Conservation (phyloP, 2,888 invertebrate genomes). For the Allolobophora icterica region DNA sequence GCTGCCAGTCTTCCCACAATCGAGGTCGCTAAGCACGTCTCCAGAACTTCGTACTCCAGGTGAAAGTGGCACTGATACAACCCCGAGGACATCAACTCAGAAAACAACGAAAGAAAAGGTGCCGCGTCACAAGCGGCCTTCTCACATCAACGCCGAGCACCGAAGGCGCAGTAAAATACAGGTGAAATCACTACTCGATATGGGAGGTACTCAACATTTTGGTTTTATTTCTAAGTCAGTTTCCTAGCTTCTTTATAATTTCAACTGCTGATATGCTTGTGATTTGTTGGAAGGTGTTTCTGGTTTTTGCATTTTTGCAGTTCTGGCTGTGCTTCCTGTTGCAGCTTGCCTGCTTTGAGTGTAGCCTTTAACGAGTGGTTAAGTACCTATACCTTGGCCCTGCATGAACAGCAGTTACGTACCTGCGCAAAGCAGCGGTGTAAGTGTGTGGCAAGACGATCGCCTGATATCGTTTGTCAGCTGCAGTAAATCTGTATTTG, state of each 20-base stretch:
- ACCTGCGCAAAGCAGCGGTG: neutral
- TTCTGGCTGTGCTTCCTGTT: neutral
- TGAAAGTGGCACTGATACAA: slow-evolving; percentile 21
- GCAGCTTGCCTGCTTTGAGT: slow-evolving; percentile 9
- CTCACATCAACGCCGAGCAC: slow-evolving; percentile 63
- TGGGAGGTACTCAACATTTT: slow-evolving; percentile 29
- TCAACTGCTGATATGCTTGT: neutral
- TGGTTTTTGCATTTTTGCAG: slow-evolving; percentile 21
- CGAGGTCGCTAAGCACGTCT: slow-evolving; percentile 35
- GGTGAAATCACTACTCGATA: slow-evolving; percentile 50
- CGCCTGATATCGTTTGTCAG: neutral
- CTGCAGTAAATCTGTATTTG: neutral
- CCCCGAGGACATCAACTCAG: neutral
- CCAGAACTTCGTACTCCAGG: slow-evolving; percentile 28
- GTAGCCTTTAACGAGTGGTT: neutral
- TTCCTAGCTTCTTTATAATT: neutral
- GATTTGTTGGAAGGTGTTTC: neutral
- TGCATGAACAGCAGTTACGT: neutral
- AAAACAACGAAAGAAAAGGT: slow-evolving; percentile 45
- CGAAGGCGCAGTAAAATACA: slow-evolving; percentile 61
- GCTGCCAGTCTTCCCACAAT: neutral
- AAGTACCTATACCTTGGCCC: neutral
- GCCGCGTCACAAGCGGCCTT: slow-evolving; percentile 62
- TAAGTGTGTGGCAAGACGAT: neutral
- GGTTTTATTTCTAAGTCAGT: neutral